Percentiles rank a stretch among this genome's conserved stretches.
These are phyloP conservation scores for Magallana nippona DNA, from an alignment of 2,888 invertebrate genomes.

Conservation along the genomic window DNA sequence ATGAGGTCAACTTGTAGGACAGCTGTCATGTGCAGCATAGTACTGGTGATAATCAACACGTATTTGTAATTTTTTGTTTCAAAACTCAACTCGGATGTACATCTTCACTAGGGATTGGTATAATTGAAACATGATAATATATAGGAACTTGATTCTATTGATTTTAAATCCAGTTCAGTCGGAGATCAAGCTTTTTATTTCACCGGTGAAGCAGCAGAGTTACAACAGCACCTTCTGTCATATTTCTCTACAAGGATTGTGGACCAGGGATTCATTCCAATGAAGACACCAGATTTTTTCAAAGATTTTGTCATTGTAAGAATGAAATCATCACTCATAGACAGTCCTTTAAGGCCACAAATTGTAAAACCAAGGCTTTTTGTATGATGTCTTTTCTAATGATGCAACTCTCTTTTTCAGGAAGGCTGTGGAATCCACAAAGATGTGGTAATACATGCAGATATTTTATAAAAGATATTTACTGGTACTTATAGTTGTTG, in stretches of 20 bases:
- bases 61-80: background rate
- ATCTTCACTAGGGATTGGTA: background rate
- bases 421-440: slow-evolving; percentile 44
- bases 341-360: too few relatives aligned
- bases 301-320: slow-evolving; percentile 41
- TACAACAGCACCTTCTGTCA: slow-evolving; percentile 41
- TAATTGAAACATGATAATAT: background rate
- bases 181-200: slow-evolving; percentile 45
- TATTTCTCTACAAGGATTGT: slow-evolving; percentile 27
- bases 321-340: background rate
- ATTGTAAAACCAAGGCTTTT: too few relatives aligned
- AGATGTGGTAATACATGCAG: slow-evolving; percentile 39
- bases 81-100: background rate
- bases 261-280: slow-evolving; percentile 35
- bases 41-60: too few relatives aligned
- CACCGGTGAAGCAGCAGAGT: slow-evolving; percentile 30
- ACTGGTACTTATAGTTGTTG: too few relatives aligned
- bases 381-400: too few relatives aligned
- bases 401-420: slow-evolving; percentile 34
- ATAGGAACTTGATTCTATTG: background rate
- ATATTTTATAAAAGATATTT: background rate
- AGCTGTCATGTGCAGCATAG: too few relatives aligned
- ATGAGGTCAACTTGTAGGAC: too few relatives aligned
- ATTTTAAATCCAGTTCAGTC: slow-evolving; percentile 41
- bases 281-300: slow-evolving; percentile 45